Percentiles rank a stretch among this genome's conserved stretches.
phyloP scores from a whole-genome alignment of 2,113 vertebrate species.

The Campylorhamphus procurvoides region DNA sequence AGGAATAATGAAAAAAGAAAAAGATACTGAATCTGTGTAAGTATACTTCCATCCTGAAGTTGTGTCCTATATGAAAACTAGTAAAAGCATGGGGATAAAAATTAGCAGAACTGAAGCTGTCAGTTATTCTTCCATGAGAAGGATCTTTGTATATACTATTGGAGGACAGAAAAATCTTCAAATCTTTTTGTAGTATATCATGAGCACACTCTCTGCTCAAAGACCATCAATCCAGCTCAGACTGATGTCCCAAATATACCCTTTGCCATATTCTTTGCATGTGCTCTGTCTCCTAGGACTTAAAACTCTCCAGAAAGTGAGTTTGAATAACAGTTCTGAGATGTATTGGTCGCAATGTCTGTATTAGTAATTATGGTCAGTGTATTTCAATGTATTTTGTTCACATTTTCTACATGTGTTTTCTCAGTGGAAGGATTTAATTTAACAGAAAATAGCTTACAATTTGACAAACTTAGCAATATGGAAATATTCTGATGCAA shows the following conservation, averaged over 20 bases:
- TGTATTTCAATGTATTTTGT: not conserved
- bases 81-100: not conserved
- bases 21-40: slow-evolving; percentile 95
- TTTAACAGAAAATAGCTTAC: not conserved
- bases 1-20: slow-evolving; percentile 92
- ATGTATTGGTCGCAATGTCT: not conserved
- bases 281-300: not conserved
- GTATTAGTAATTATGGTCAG: not conserved
- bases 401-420: not conserved
- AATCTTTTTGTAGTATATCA: not conserved
- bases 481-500: not conserved
- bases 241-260: not conserved
- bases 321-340: not conserved
- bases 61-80: not conserved
- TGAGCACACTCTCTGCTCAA: not conserved
- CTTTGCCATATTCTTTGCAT: not conserved
- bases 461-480: not conserved
- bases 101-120: not conserved
- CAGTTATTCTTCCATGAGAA: not conserved
- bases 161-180: not conserved
- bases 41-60: slow-evolving; percentile 57
- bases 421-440: not conserved
- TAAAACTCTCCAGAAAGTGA: not conserved
- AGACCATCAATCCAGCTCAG: not conserved
- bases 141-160: not conserved